Evolutionary conservation across 1,140 invertebrate species (phyloP), one percentile per base, ranked within the genome.

Genomic region (Mycetomoellerius zeteki): DNA sequence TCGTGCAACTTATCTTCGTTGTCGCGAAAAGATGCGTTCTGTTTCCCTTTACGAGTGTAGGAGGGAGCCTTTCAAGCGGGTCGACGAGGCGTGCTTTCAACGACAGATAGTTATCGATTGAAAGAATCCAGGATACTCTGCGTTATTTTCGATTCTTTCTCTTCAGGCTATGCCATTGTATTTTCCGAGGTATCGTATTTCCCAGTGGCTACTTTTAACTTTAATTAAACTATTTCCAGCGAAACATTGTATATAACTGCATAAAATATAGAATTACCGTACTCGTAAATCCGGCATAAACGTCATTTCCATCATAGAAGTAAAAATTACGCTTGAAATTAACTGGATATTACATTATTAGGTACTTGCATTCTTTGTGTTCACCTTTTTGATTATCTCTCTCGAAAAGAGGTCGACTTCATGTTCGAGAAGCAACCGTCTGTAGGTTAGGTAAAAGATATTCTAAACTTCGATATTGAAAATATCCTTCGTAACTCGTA

Each of bases 191-290:
- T 69, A 69, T 71, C 64, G 64, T 37, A 54, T 69, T 65, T 80
- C 47, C 14, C 21, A 4, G 14, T 43, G 50, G 65, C 30, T 71
- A 37, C 67, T 54, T 30, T 50, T 54, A 33, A 81, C 47, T 54
- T 80, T 80, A 80, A 80, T 71, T 81, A 81, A 81, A 81, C 77
- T 81, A 80, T 80, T 80, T 69, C 30, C 60, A 52, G 62, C 5
- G 43, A 33, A 52, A 52, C 19, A 80, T 37, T 33, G 7, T 33
- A 37, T 33, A 33, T 78, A 78, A 37, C 60, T 27, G 43, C 6
- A 3, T 37, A 37, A n/a, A 80, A 33, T 80, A 37, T 54, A 37
- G 50, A 78, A 47, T 37, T 69, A 67, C 30, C 21, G 12, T 30
- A 5, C 47, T 37, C n/a, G 27, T 67, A 54, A 65, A 24, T 78